Conservation (phyloP, 2,888 invertebrate species). For the Pyralis farinalis region DNA sequence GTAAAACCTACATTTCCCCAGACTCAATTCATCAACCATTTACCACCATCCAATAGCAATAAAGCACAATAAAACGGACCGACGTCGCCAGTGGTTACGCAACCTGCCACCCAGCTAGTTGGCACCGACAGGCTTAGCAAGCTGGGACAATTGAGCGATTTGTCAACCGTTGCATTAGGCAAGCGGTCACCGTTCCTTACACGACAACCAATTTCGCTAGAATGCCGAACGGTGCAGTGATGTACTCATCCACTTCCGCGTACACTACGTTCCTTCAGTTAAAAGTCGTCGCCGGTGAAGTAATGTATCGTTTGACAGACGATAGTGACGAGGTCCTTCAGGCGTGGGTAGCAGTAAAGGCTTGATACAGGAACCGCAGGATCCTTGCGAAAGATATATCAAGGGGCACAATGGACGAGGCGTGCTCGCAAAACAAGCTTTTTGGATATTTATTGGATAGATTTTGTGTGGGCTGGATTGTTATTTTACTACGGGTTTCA, state of each 20-base stretch:
- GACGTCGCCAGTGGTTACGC: conserved; percentile 52
- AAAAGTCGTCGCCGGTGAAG: conserved; percentile 46
- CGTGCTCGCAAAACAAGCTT: conserved; percentile 75
- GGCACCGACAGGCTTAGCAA: conserved; percentile 34
- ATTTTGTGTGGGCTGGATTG: conserved; percentile 75
- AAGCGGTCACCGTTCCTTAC: conserved; percentile 55
- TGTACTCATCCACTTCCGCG: conserved; percentile 46
- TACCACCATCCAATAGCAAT: conserved; percentile 60
- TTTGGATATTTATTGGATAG: conserved; percentile 80
- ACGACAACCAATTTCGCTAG: conserved; percentile 37
- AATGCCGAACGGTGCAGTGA: conserved; percentile 24
- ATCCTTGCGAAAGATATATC: conserved; percentile 76
- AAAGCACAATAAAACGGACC: conserved; percentile 62
- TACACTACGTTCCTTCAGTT: conserved; percentile 45
- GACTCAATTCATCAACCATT: conserved; percentile 43
- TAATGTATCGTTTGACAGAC: conserved; percentile 65
- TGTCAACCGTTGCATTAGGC: conserved; percentile 70
- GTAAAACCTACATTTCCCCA: conserved; percentile 31
- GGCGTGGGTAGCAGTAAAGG: conserved; percentile 62
- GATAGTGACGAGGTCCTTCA: conserved; percentile 50
- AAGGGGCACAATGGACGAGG: conserved; percentile 71
- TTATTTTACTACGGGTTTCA: conserved; percentile 51
- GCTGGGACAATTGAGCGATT: conserved; percentile 76
- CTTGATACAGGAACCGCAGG: conserved; percentile 51
- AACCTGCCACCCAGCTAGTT: conserved; percentile 26